Percentiles rank a stretch among this genome's conserved stretches.
These are phyloP conservation scores for Netelia virgata DNA, from an alignment of 2,888 invertebrate genomes.

Conservation along the genomic window DNA sequence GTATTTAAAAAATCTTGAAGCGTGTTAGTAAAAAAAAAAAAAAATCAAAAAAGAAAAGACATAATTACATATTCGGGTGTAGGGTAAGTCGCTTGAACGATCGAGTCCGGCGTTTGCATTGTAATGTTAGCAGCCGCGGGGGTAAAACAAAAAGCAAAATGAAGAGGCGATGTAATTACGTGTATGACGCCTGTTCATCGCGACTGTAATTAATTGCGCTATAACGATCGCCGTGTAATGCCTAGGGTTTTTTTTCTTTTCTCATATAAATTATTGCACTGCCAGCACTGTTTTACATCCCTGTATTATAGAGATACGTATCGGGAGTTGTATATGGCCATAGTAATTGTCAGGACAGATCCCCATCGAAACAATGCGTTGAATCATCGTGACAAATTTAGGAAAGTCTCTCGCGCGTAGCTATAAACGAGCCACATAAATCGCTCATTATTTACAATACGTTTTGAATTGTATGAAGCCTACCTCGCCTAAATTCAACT, in stretches of 20 bases:
- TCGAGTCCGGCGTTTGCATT: constrained; percentile 22
- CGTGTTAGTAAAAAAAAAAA: constrained; percentile 19
- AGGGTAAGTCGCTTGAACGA: background rate
- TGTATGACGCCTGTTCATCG: constrained; percentile 3
- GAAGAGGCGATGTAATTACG: constrained; percentile 31
- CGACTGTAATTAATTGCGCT: constrained; percentile 16
- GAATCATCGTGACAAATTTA: constrained; percentile 22
- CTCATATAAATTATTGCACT: constrained; percentile 75
- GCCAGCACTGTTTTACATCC: constrained; percentile 73
- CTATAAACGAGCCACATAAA: constrained; percentile 20
- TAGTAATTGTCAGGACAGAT: background rate
- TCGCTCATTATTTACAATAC: constrained; percentile 61
- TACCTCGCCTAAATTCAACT: constrained; percentile 42
- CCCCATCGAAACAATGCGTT: constrained; percentile 10
- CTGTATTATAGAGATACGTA: background rate
- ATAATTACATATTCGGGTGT: constrained; percentile 25
- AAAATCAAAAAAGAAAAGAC: constrained; percentile 3
- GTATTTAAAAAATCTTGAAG: constrained; percentile 40
- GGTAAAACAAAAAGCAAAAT: constrained; percentile 12
- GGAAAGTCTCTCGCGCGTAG: constrained; percentile 10
- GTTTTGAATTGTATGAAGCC: constrained; percentile 61
- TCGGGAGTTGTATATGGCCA: constrained; percentile 33
- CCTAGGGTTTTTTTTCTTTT: constrained; percentile 30
- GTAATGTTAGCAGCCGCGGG: constrained; percentile 32
- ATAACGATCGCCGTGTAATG: constrained; percentile 41